Base-by-base conservation (phyloP, 1,140 invertebrate genomes). In the Brachionus koreanus region DNA sequence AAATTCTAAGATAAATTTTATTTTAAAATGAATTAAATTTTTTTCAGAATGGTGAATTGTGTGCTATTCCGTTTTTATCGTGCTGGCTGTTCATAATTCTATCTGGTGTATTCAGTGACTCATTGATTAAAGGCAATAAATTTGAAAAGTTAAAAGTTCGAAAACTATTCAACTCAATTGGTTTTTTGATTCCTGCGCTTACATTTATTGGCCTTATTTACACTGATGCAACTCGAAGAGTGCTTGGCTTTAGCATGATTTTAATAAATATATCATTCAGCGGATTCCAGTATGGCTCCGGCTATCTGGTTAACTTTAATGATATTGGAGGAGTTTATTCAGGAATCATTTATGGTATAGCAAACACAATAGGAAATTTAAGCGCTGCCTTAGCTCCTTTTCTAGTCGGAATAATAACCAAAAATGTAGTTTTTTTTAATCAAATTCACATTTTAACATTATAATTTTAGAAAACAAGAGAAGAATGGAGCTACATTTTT, bases 401-500 rank as follows among this genome's bases (percentile, higher is more conserved):
- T 82, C 16, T 82, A 16, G 82, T 82, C n/a, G 82, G 82, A 35
- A 25, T 49, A 2, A 43, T 82, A 33, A 82, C 82, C 4, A 46
- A 72, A 72, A 52, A 79, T 65, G 76, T 79, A 79, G 57, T 13
- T 2, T 74, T 25, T 46, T 49, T n/a, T 43, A 46, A 3, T 46
- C 25, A 46, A 35, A 52, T 52, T n/a, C 19, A 61, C 0, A 25
- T 43, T 76, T 19, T 13, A 76, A 49, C 5, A 0, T 52, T 57
- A 9, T 35, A 1, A 1, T 76, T 76, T 29, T n/a, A 82, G 33
- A 82, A 82, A 65, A 43, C 42, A 0, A 83, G 86, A 49, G 85
- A 86, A 29, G 85, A 90, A 82, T 89, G 89, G 89, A 85, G 85
- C 82, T 83, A 84, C 1, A 86, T 90, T 1, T 89, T 90, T 83